Base-by-base conservation (phyloP, 2,888 invertebrate genomes). In the Apotomis turbidana region DNA sequence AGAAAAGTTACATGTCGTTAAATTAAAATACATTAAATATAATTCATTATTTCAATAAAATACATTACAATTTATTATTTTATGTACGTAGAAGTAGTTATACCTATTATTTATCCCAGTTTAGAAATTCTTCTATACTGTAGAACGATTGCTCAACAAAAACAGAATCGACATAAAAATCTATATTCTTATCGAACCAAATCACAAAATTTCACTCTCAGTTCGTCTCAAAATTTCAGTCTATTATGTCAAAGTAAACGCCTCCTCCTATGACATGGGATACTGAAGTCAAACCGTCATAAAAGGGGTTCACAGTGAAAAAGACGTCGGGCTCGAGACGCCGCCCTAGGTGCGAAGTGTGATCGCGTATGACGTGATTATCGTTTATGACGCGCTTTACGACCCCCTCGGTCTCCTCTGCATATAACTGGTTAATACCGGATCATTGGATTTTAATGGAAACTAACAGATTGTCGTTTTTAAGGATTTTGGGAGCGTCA, bases 271-370 rank as follows among this genome's bases (percentile, higher is more conserved):
- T 3, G 69, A 83, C 83, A 78, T n/a, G n/a, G 27, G 36, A 60
- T 68, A 52, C 74, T 36, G 49, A 4, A 58, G 13, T 51, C 71
- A 57, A 71, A 77, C 78, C 78, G 81, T 77, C 82, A 84, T 90
- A 88, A 90, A 88, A 85, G 80, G 83, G 84, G 81, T 84, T 85
- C 83, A 81, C 84, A 83, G 80, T 86, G 88, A 90, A 87, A 89
- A 88, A 90, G 89, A 90, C 90, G 87, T 88, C 86, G 82, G 81
- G 76, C 79, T 78, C 81, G 83, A 83, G 86, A 87, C 87, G 85
- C 83, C 76, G 81, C 84, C 84, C 85, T 83, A 88, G 86, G 90
- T 90, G 91, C 84, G 87, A 91, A 89, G 83, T 83, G 79, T 82
- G 85, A 88, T 88, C 86, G 82, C 85, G 79, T 78, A 79, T 74